Evolutionary conservation across 1,140 invertebrate genomes (phyloP), one percentile per base, ranked within the genome.

Genomic region (Meteorus sp.): DNA sequence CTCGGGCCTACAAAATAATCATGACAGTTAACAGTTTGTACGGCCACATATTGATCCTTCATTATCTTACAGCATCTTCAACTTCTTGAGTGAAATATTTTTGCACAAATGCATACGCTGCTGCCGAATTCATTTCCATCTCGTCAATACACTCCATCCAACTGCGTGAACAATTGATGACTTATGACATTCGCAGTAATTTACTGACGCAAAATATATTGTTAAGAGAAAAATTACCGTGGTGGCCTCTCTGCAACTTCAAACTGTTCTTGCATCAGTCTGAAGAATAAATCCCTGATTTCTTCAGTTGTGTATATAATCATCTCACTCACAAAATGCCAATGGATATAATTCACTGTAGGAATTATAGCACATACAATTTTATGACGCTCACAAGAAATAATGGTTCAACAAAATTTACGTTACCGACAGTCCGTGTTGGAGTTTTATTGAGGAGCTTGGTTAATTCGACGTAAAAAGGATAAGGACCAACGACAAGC

Each of bases 271-370:
- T 25, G 39, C 19, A 50, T 44, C 15, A 53, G 37, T 37, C 23
- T 15, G n/a, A 15, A 25, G 3, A 57, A 37, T 19, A 37, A 13
- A 45, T 53, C 20, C 43, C 48, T 62, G 65, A 69, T 64, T 48
- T 59, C 22, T 5, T 35, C 37, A 1, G 56, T 67, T 5, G 61
- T 69, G 23, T 54, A 23, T 2, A 48, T 43, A 44, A 67, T 48
- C 22, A 60, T 23, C 27, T 20, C 55, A 15, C 56, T 65, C 1
- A 69, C 5, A 8, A 67, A 66, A 7, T 59, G 35, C 68, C 68
- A 70, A 15, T 70, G 68, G 33, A 69, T 41, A 23, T 67, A 70
- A 39, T 70, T 70, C 3, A 66, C 68, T 70, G 22, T 25, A 33
- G 35, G 17, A 20, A 11, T 50, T 31, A 41, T 50, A n/a, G 11